Evolutionary conservation across 2,888 invertebrate species (phyloP).

Genomic region (Perizoma flavofasciatum): DNA sequence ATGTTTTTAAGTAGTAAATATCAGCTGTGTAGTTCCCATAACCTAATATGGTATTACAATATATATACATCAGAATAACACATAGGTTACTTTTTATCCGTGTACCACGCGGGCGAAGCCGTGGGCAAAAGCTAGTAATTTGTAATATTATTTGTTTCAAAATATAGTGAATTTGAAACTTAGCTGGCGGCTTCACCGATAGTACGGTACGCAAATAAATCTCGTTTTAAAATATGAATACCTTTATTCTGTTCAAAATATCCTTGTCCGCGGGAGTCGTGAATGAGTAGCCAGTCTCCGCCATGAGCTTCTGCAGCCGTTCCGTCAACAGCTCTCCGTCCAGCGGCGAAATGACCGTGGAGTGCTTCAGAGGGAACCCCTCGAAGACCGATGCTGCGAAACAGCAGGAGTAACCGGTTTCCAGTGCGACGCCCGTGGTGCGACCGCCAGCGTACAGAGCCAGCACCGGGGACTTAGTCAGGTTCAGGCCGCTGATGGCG

Average conservation of each 20-base stretch:
- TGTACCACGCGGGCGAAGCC: too few relatives aligned
- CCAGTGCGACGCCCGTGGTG: slow-evolving; percentile 80
- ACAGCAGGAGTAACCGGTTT: slow-evolving; percentile 75
- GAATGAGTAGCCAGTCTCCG: slow-evolving; percentile 93
- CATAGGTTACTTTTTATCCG: too few relatives aligned
- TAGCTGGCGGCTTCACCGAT: too few relatives aligned
- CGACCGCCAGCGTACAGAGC: slow-evolving; percentile 78
- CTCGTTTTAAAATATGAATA: slow-evolving; percentile 50
- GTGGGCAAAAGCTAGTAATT: too few relatives aligned
- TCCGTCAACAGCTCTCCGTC: slow-evolving; percentile 92
- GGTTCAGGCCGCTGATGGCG: slow-evolving; percentile 75
- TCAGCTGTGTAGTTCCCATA: too few relatives aligned
- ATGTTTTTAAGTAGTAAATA: too few relatives aligned
- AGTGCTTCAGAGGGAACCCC: slow-evolving; percentile 91
- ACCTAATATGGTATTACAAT: too few relatives aligned
- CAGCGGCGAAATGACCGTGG: slow-evolving; percentile 92
- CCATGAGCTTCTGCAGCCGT: slow-evolving; percentile 92
- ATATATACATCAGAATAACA: too few relatives aligned
- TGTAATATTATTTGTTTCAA: too few relatives aligned
- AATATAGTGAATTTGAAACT: too few relatives aligned
- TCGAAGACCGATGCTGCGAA: slow-evolving; percentile 81
- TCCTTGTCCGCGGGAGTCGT: slow-evolving; percentile 94
- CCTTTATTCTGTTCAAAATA: slow-evolving; percentile 96
- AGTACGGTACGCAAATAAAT: too few relatives aligned
- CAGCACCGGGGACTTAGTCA: slow-evolving; percentile 74